Evolutionary conservation across 92 coral and sea anemone species (phyloP).

Genomic region (Porites rus): DNA sequence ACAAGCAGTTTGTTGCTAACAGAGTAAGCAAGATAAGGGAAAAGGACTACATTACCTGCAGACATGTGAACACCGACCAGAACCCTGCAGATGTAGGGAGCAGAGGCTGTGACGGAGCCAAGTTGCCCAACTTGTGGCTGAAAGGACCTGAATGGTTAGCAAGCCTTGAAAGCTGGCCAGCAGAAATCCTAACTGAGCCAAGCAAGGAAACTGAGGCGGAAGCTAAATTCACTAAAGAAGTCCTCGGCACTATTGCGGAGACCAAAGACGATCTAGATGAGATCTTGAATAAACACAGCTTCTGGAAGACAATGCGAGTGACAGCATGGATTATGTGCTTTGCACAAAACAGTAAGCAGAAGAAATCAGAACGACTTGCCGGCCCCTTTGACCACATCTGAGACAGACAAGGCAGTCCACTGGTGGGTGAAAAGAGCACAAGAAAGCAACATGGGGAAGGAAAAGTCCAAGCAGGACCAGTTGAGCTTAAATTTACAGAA

Average conservation of each 20-base stretch:
- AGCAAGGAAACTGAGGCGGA: constrained; percentile 57
- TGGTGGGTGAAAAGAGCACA: constrained; percentile 54
- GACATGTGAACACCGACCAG: constrained; percentile 49
- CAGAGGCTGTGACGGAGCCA: not conserved
- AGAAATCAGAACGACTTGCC: constrained; percentile 1
- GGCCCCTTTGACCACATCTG: constrained; percentile 67
- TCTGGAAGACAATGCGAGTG: constrained; percentile 55
- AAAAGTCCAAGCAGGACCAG: constrained; percentile 46
- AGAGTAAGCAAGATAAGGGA: constrained; percentile 58
- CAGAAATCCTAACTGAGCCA: constrained; percentile 12
- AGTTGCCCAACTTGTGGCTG: constrained; percentile 27
- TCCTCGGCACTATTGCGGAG: constrained; percentile 46
- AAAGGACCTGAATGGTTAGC: constrained; percentile 35
- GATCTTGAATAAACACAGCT: constrained; percentile 25
- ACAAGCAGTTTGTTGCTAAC: constrained; percentile 62
- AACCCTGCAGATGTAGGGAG: constrained; percentile 59
- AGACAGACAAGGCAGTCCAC: constrained; percentile 44
- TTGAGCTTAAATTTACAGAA: constrained; percentile 25
- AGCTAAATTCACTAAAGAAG: constrained; percentile 44
- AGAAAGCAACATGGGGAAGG: constrained; percentile 31
- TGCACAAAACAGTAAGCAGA: constrained; percentile 32
- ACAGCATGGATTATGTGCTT: constrained; percentile 60
- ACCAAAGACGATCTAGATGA: constrained; percentile 36
- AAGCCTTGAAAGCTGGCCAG: constrained; percentile 35
- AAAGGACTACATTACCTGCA: constrained; percentile 33